Evolutionary conservation across 2,797 vertebrate species (phyloP), one percentile per base, ranked within the genome.

Genomic region (Masticophis lateralis): DNA sequence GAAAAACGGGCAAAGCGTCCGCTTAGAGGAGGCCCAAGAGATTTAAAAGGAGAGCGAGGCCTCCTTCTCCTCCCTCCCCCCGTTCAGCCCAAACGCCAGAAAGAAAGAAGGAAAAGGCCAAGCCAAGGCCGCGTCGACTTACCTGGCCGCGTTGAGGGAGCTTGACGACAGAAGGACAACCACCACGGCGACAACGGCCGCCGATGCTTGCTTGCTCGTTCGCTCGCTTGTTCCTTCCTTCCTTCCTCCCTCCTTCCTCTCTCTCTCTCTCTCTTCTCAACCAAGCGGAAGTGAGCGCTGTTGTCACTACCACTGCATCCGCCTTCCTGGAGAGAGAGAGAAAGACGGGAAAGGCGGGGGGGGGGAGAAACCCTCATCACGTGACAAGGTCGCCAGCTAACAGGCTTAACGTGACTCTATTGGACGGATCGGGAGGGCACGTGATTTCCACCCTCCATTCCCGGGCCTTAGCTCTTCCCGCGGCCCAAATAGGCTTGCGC

Each of bases 211-310:
- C 5, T 6, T 5, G 13, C 43, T 11, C 32, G 32, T 9, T 55
- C 10, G 13, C 27, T 11, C 32, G 32, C 14, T 55, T 47, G 56
- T 10, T 53, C 2, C 8, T 53, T 7, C 1, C 7, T 51, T 12
- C 83, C n/a, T 69, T 3, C 12, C 53, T 53, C 5, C 4, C 11
- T 20, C 25, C 4, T 0, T 3, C 4, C 27, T 63, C 61, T 63
- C 60, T 13, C 27, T 12, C 27, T 0, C 43, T 8, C 8, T 2
- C 16, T 5, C 3, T 5, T 1, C 56, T 11, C 1, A 69, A 13
- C 10, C 59, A 13, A 28, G 51, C 91, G 94, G 94, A 95, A 95
- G 47, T 86, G 94, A 92, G 37, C 18, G 74, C 25, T 83, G 37
- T 83, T 83, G 9, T 83, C 74, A 12, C 74, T 25, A 22, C 0